Base-by-base conservation (phyloP, 2,888 invertebrate genomes). In the Caenorhabditis wallacei region DNA sequence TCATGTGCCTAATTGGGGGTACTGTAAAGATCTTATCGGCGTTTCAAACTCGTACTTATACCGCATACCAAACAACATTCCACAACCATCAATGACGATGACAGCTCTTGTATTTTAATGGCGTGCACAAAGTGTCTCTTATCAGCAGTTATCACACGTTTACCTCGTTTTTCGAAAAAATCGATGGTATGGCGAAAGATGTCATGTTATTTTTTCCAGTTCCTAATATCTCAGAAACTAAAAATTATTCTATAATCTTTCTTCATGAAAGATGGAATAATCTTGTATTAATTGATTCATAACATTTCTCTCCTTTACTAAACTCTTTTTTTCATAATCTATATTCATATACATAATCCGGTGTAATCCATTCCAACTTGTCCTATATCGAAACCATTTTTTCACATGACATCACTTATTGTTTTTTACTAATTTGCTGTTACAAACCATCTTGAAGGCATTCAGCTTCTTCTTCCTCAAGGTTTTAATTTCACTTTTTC, bases 401-500 rank as follows among this genome's bases (percentile, higher is more conserved):
- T 56, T 35, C n/a, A n/a, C 30, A 26, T 64, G 64, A 74, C 40
- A 48, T 64, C 63, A 64, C 30, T 30, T 20, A 61, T 24, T 26
- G 13, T 61, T 53, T 51, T 56, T 18, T 26, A 20, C 48, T 69
- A 53, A 68, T 61, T 69, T 43, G 10, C 30, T 20, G 13, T 69
- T 72, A 37, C n/a, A 63, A 24, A 11, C 13, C 30, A 30, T 3
- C 16, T n/a, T 26, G 30, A n/a, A n/a, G 11, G 13, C 46, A 5
- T 22, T 40, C 53, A 20, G n/a, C 24, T 40, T 24, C 40, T 18
- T 48, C 51, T 43, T 46, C 57, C 53, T 46, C 18, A 7, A 46
- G 57, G 56, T 46, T 76, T 61, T 76, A 68, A 76, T 76, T 76
- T 76, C 76, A 48, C 43, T 68, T 68, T 66, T 51, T 68, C 76